These are phyloP conservation scores for Melanotaenia nigrans DNA, from an alignment of 2,797 vertebrate genomes.

Conservation along the genomic window DNA sequence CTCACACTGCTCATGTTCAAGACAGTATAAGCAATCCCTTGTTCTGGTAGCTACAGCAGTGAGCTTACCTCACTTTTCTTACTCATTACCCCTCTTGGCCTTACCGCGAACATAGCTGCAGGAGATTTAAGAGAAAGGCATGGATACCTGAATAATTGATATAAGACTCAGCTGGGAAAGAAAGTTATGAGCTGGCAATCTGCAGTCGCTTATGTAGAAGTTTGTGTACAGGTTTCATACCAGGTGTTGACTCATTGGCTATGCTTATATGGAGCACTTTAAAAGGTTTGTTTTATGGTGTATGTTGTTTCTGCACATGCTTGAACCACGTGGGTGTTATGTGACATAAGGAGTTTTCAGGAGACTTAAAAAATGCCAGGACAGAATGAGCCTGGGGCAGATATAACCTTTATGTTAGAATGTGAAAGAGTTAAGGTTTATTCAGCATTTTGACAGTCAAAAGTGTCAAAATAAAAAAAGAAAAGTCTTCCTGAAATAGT, in stretches of 20 bases:
- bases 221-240: constrained; percentile 38
- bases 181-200: constrained; percentile 45
- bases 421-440: too few relatives aligned
- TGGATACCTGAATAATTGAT: constrained; percentile 67
- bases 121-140: constrained; percentile 45
- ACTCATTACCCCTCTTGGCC: constrained; percentile 52
- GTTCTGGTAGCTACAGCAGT: constrained; percentile 28
- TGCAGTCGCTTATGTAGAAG: constrained; percentile 53
- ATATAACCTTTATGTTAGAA: too few relatives aligned
- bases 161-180: constrained; percentile 38
- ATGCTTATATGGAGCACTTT: too few relatives aligned
- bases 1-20: constrained; percentile 13
- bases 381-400: too few relatives aligned
- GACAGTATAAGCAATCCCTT: constrained; percentile 32
- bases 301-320: too few relatives aligned
- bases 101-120: constrained; percentile 45
- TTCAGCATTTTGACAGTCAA: too few relatives aligned
- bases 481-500: too few relatives aligned
- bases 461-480: too few relatives aligned
- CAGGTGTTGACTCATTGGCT: constrained; percentile 47
- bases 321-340: too few relatives aligned
- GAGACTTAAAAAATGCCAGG: too few relatives aligned
- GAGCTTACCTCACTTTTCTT: constrained; percentile 6
- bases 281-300: too few relatives aligned
- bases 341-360: too few relatives aligned